Base-by-base conservation (phyloP, 2,888 invertebrate species). In the Spilosoma lubricipeda region DNA sequence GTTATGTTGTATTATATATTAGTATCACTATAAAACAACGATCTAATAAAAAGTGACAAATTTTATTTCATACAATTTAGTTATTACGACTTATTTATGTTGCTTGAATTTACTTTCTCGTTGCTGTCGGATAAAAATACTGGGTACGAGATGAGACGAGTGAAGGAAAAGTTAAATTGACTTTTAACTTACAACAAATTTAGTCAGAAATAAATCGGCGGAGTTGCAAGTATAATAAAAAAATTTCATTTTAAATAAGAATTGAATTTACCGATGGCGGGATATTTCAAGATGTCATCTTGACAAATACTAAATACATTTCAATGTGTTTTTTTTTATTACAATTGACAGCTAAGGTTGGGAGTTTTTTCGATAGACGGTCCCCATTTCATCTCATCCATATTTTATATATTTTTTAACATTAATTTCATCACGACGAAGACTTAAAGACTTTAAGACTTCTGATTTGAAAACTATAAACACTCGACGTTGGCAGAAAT, bases 121-220 rank as follows among this genome's bases (percentile, higher is more conserved):
- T 30, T 63, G 59, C 27, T 27, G 30, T 15, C 5, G 15, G 27
- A 15, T 15, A 5, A 63, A 63, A 56, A 56, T 63, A 63, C 15
- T 15, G 27, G 30, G 27, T 2, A 5, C 27, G 13, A 63, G 27
- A 63, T 30, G 59, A 27, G 30, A 63, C 59, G 30, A 15, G 59
- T 30, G 15, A 27, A 27, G 27, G 59, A 30, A 63, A 63, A 63
- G 59, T 63, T 63, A 63, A 63, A 63, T 63, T 63, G 59, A 30
- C 27, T 63, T 63, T 27, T 30, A 30, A 63, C 59, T 63, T 63
- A 63, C 30, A 63, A 63, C 59, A 63, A 30, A 63, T 63, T 63
- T 63, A 27, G 27, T 63, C 30, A 63, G 30, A 63, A 63, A 63
- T 63, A 63, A 59, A 63, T 30, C 59, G 27, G 59, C 13, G 59